Base-by-base conservation (phyloP, 2,888 invertebrate genomes). In the Rhogogaster chlorosoma region DNA sequence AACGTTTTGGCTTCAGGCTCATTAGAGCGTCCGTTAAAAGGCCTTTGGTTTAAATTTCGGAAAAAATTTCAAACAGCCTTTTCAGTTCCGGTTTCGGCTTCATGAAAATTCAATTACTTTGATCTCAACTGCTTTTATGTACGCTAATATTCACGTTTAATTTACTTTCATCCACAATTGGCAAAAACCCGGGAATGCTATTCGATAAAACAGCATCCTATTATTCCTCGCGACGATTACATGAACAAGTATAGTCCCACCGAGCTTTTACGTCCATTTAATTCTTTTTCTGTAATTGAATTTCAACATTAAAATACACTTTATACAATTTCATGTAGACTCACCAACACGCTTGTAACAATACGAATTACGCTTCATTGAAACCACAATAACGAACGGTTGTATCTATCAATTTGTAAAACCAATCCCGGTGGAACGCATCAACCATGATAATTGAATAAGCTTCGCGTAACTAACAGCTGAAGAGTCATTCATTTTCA, bases 371-470 rank as follows among this genome's bases (percentile, higher is more conserved):
- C 49, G 53, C 10, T 18, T 4, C 15, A 77, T 49, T 53, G 77
- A 53, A 77, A 53, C 49, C 29, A 77, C 53, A 22, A 77, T 32
- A 53, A 77, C 53, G 49, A 77, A 29, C 53, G 53, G 29, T 77
- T 53, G 53, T 53, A 53, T 53, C 15, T 18, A 53, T n/a, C 29
- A 77, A 32, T 53, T 32, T 32, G 77, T 53, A 29, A 49, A 77
- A 49, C 49, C 26, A 49, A 73, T 42, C 71, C 22, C 71, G 18
- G 10, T 22, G 42, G 15, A 73, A 73, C 18, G 71, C 22, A 42
- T 10, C 5, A 73, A 42, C 42, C 38, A 42, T 7, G 42, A 73
- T 42, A 12, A 73, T 73, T 29, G 18, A 38, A 42, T 42, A 42
- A 73, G 9, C 42, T 38, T 7, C 9, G 38, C 22, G 4, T 42